Percentiles rank a stretch among this genome's conserved stretches.
These are phyloP conservation scores for Orius laevigatus DNA, from an alignment of 1,140 invertebrate species.

Conservation along the genomic window DNA sequence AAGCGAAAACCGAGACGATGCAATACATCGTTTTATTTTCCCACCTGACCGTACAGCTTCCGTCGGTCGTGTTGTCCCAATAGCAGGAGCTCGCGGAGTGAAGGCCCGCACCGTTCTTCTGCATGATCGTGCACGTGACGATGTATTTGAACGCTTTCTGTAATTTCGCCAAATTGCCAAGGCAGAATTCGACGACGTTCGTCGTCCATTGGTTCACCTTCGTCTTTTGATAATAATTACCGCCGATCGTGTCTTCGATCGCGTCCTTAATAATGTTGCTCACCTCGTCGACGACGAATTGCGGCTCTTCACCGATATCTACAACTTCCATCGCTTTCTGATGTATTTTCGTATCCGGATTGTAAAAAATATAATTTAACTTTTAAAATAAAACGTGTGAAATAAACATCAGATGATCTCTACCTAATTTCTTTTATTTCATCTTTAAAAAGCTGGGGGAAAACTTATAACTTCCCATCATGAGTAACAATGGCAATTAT, in stretches of 20 bases:
- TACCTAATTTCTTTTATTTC: too few relatives aligned
- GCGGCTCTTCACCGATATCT: constrained; percentile 38
- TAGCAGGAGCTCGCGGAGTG: constrained; percentile 94
- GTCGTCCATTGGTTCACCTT: constrained; percentile 98
- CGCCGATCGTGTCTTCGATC: constrained; percentile 90
- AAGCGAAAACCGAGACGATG: constrained; percentile 83
- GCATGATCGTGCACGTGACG: constrained; percentile 93
- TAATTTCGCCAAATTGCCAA: constrained; percentile 79
- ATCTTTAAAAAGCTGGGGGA: too few relatives aligned
- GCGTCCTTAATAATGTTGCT: constrained; percentile 97
- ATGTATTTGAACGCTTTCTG: constrained; percentile 99
- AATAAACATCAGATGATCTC: too few relatives aligned
- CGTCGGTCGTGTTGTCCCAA: constrained; percentile 93
- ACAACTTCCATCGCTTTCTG: too few relatives aligned
- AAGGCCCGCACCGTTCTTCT: constrained; percentile 92
- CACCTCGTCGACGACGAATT: constrained; percentile 96
- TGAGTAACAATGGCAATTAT: too few relatives aligned
- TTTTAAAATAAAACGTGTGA: too few relatives aligned
- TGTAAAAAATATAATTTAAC: too few relatives aligned
- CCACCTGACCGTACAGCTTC: constrained; percentile 93
- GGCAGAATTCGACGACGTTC: constrained; percentile 82
- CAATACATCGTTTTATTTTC: constrained; percentile 99
- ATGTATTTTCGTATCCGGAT: too few relatives aligned
- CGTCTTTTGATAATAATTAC: constrained; percentile 86
- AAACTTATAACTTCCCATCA: too few relatives aligned